Conservation (phyloP, 1,140 invertebrate genomes). For the Zaprionus ghesquierei region DNA sequence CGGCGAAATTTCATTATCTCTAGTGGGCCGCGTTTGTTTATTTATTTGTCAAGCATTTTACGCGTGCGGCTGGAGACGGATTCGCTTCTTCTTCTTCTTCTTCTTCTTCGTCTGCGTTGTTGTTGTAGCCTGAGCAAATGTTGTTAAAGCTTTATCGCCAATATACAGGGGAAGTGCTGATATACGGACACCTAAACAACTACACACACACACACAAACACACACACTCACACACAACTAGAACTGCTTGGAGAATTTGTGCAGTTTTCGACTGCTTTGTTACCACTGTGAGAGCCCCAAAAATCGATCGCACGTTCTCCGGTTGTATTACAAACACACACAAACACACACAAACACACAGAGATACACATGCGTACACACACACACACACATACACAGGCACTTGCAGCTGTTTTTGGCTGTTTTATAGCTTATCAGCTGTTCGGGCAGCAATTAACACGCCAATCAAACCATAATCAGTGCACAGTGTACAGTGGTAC, state of each 20-base stretch:
- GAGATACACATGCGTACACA: neutral
- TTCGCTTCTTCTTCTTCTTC: neutral
- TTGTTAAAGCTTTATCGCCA: conserved; percentile 21
- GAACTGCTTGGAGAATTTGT: neutral
- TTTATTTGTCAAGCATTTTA: conserved; percentile 60
- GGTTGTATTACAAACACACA: conserved; percentile 47
- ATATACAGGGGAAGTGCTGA: neutral
- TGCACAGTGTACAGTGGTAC: neutral
- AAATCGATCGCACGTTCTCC: conserved; percentile 71
- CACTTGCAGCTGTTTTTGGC: conserved; percentile 59
- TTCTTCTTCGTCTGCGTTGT: no score
- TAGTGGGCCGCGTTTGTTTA: conserved; percentile 65
- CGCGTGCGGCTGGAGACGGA: neutral
- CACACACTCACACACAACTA: neutral
- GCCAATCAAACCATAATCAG: conserved; percentile 8
- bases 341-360: conserved; percentile 3
- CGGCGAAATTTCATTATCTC: conserved; percentile 71
- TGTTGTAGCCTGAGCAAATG: conserved; percentile 13
- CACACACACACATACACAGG: conserved; percentile 17
- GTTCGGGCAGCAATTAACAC: conserved; percentile 13
- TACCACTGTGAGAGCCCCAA: conserved; percentile 42
- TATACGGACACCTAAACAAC: neutral
- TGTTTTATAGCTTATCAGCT: conserved; percentile 31
- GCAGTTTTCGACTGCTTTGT: conserved; percentile 20
- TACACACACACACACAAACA: neutral